A percentile compares a stretch with the other conserved stretches of the same genome.
These are phyloP conservation scores for Therioaphis trifolii DNA, from an alignment of 2,888 invertebrate genomes.

Conservation along the genomic window DNA sequence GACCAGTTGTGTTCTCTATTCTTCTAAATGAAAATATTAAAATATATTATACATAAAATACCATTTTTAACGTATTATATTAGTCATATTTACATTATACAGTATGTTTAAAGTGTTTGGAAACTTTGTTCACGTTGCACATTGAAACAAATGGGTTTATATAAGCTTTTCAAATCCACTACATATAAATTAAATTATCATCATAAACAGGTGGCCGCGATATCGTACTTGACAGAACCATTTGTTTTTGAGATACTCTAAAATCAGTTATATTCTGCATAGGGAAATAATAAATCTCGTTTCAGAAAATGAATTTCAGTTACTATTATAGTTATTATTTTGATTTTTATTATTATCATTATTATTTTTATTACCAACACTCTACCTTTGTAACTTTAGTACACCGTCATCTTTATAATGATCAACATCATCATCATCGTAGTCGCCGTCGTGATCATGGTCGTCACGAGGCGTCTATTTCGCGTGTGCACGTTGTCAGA, in stretches of 20 bases:
- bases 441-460: conserved; percentile 42
- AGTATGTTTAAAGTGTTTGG: background rate
- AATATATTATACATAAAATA: conserved; percentile 25
- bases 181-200: too few species aligned
- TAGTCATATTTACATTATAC: background rate
- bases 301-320: conserved; percentile 55
- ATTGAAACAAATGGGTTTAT: too few species aligned
- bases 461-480: conserved; percentile 59
- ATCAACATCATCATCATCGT: conserved; percentile 54
- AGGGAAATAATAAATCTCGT: conserved; percentile 46
- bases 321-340: conserved; percentile 19
- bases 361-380: conserved; percentile 45
- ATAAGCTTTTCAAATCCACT: too few species aligned
- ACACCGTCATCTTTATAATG: conserved; percentile 58
- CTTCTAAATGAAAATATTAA: conserved; percentile 57
- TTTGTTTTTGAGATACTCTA: conserved; percentile 7
- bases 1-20: conserved; percentile 47
- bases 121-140: background rate
- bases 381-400: conserved; percentile 22
- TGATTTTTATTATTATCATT: conserved; percentile 36
- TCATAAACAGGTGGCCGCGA: too few species aligned
- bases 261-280: background rate
- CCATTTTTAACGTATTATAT: conserved; percentile 33
- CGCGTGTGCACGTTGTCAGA: conserved; percentile 51
- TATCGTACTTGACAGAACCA: background rate